Conservation (phyloP, 2,888 invertebrate species). For the Cyclophora albipunctata region DNA sequence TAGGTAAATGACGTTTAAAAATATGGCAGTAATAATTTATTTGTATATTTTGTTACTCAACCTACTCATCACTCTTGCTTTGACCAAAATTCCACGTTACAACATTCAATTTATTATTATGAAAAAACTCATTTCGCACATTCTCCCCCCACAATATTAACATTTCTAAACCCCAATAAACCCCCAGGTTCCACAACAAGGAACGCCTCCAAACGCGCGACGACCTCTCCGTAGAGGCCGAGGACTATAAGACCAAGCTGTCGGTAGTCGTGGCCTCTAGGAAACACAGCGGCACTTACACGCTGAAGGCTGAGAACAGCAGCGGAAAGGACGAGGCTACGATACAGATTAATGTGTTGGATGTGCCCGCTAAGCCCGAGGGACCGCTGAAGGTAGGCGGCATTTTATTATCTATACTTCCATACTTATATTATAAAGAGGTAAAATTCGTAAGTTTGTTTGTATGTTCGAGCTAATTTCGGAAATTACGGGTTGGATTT, state of each 20-base stretch:
- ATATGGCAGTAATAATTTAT: no score
- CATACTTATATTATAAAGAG: background rate
- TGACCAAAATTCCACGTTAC: no score
- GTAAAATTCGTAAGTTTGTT: background rate
- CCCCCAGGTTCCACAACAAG: constrained; percentile 84
- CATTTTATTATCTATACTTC: background rate
- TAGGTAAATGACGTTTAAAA: no score
- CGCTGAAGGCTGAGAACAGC: constrained; percentile 91
- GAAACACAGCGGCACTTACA: constrained; percentile 87
- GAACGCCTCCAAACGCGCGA: constrained; percentile 82
- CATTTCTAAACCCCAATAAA: no score
- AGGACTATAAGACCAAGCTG: constrained; percentile 90
- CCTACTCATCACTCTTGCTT: no score
- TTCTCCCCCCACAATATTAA: no score
- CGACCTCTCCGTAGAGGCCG: constrained; percentile 83
- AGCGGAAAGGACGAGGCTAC: constrained; percentile 92
- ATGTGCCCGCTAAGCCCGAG: constrained; percentile 93
- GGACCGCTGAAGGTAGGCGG: constrained; percentile 86
- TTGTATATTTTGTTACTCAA: no score
- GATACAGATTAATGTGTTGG: constrained; percentile 88
- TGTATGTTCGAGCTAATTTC: background rate
- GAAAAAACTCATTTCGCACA: no score
- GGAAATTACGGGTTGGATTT: no score
- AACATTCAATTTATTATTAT: no score
- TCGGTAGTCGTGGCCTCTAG: constrained; percentile 83